A percentile compares a stretch with the other conserved stretches of the same genome.
phyloP scores from a whole-genome alignment of 2,888 invertebrate genomes.

The Tanypteryx hageni region DNA sequence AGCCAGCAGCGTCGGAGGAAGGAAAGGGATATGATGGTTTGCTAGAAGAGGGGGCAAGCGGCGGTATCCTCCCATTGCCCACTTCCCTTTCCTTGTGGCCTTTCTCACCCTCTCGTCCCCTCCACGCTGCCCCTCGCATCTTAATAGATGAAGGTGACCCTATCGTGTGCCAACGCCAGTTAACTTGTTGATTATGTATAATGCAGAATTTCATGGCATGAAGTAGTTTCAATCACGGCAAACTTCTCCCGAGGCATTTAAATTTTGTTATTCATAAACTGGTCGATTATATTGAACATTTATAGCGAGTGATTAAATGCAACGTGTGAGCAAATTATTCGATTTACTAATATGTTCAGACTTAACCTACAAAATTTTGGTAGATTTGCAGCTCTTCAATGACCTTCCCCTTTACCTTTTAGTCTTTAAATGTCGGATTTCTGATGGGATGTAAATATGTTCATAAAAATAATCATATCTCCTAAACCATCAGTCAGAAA shows the following conservation, averaged over 20 bases:
- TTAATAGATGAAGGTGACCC: slow-evolving; percentile 33
- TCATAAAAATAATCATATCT: no score
- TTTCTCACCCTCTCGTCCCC: neutral
- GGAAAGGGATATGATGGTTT: slow-evolving; percentile 12
- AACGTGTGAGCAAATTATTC: no score
- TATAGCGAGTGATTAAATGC: neutral
- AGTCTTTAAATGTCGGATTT: no score
- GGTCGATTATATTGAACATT: neutral
- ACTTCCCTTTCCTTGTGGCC: slow-evolving; percentile 49
- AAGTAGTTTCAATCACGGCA: neutral
- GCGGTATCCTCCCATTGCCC: slow-evolving; percentile 51
- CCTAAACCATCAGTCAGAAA: no score
- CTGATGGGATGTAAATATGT: no score
- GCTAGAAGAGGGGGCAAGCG: neutral
- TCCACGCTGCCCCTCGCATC: slow-evolving; percentile 45
- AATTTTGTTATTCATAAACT: neutral
- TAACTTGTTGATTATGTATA: neutral
- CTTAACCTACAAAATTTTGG: no score
- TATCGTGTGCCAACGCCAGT: neutral
- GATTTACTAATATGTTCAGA: no score
- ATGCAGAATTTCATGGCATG: neutral
- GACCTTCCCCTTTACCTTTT: no score
- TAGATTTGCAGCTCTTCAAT: no score
- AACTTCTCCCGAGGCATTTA: neutral
- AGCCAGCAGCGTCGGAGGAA: neutral